phyloP scores from a whole-genome alignment of 2,113 vertebrate species.

The Glaucidium brasilianum region DNA sequence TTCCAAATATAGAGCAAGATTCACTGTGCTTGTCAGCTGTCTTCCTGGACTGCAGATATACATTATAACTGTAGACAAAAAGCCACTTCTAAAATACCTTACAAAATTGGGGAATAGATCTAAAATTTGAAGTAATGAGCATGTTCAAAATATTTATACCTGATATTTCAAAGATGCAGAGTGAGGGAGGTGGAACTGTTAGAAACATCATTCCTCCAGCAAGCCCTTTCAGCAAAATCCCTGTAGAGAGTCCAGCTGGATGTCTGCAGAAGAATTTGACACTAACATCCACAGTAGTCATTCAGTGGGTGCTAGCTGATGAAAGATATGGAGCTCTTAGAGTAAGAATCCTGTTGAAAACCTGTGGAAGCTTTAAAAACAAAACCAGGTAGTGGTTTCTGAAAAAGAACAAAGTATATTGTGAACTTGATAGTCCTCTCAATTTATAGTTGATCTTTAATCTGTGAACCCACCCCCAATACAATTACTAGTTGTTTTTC shows the following conservation, averaged over 20 bases:
- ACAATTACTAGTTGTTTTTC: not conserved
- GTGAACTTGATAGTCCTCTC: conserved; percentile 3
- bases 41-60: not conserved
- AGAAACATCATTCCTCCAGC: not conserved
- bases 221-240: not conserved
- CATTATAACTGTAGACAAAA: not conserved
- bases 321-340: not conserved
- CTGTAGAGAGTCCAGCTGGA: not conserved
- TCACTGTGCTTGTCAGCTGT: conserved; percentile 24
- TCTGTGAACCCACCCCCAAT: not conserved
- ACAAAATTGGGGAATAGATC: not conserved
- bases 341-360: conserved; percentile 46
- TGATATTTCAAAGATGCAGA: not conserved
- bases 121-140: not conserved
- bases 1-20: conserved; percentile 49
- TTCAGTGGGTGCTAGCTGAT: conserved; percentile 23
- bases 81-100: not conserved
- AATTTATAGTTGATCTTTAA: conserved; percentile 12
- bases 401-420: not conserved
- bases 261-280: not conserved
- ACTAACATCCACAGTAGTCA: not conserved
- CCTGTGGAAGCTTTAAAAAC: conserved; percentile 40
- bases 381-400: conserved; percentile 29
- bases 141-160: not conserved
- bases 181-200: not conserved